Conservation (phyloP, 2,888 invertebrate genomes). For the Parelbella ahira region DNA sequence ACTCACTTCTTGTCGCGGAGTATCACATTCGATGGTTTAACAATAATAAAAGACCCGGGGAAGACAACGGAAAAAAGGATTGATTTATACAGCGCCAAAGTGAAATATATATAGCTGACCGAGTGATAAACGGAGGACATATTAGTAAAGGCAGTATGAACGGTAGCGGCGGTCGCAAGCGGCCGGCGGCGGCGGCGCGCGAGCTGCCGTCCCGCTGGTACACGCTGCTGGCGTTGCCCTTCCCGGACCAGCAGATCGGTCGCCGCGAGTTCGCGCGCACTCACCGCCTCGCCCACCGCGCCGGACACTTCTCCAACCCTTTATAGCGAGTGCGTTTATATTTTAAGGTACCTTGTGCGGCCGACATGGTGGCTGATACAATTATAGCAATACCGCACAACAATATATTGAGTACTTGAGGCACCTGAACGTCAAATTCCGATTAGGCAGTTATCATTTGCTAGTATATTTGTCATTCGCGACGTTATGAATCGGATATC, state of each 20-base stretch:
- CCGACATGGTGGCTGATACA: conserved; percentile 62
- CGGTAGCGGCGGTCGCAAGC: conserved; percentile 54
- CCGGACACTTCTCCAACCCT: conserved; percentile 94
- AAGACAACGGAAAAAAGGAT: too few species aligned
- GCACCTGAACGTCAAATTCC: too few species aligned
- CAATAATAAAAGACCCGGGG: too few species aligned
- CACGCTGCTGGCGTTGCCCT: conserved; percentile 93
- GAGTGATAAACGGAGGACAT: not conserved
- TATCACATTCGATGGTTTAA: too few species aligned
- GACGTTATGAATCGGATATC: too few species aligned
- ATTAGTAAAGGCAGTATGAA: conserved; percentile 18
- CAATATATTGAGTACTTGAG: too few species aligned
- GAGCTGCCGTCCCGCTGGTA: conserved; percentile 92
- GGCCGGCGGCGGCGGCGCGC: conserved; percentile 59
- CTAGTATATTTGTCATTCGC: too few species aligned
- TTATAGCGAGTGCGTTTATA: conserved; percentile 79
- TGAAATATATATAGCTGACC: too few species aligned
- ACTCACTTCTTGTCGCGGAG: too few species aligned
- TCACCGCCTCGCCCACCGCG: conserved; percentile 85
- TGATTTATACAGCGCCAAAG: too few species aligned
- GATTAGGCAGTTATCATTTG: not conserved
- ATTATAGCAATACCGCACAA: not conserved
- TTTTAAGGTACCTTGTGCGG: conserved; percentile 64
- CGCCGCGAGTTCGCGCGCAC: conserved; percentile 90
- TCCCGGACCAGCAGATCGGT: conserved; percentile 95